Evolutionary conservation across 2,888 invertebrate species (phyloP).

Genomic region (Polydrusus tereticollis): DNA sequence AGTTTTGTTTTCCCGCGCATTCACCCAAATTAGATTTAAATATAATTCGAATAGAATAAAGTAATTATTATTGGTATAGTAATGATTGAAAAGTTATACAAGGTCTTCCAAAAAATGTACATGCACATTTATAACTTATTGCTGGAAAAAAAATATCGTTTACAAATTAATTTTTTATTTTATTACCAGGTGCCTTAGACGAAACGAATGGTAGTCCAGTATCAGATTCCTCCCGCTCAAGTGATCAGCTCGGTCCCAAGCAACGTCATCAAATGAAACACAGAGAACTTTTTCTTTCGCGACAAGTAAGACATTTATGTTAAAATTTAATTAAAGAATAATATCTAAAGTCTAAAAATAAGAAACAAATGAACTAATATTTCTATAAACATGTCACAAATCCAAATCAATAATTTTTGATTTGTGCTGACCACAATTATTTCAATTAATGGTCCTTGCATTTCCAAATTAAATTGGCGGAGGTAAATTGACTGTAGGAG

Average conservation of each 20-base stretch:
- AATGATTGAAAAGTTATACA: background rate
- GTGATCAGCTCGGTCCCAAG: conserved; percentile 76
- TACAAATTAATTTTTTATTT: background rate
- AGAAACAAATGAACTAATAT: no score
- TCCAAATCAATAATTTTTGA: no score
- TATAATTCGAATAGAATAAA: no score
- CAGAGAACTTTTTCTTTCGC: conserved; percentile 96
- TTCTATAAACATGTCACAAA: no score
- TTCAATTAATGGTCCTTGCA: no score
- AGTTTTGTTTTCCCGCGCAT: background rate
- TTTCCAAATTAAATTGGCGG: no score
- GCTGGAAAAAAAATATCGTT: background rate
- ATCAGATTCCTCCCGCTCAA: conserved; percentile 54
- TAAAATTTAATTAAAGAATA: no score
- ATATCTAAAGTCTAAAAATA: no score
- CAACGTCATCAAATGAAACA: conserved; percentile 97
- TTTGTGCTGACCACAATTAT: no score
- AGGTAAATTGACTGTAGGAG: no score
- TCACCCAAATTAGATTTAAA: background rate
- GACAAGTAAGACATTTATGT: conserved; percentile 78
- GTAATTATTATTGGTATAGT: background rate
- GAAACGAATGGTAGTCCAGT: conserved; percentile 62
- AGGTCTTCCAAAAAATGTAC: background rate
- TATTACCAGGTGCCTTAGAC: conserved; percentile 65
- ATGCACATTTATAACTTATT: background rate